Conservation (phyloP, 1,140 invertebrate genomes). For the Neodiprion pinetum region DNA sequence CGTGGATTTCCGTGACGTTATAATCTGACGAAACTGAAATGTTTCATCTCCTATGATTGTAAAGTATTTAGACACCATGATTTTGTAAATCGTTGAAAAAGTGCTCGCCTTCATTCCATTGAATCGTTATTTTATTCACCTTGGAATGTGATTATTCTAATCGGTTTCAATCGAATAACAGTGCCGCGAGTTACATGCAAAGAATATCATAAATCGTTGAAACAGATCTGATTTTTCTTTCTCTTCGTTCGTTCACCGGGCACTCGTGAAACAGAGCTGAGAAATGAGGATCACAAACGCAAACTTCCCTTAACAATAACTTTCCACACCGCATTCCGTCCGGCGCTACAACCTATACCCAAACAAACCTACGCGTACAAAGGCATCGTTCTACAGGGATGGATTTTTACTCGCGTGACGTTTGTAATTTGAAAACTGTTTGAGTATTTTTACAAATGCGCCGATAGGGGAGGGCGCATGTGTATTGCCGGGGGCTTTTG, state of each 20-base stretch:
- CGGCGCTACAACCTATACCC: no score
- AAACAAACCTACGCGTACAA: no score
- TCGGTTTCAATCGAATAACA: not conserved
- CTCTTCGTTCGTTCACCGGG: not conserved
- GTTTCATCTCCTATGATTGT: no score
- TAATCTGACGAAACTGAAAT: no score
- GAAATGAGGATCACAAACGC: not conserved
- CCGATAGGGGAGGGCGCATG: no score
- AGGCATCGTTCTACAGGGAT: no score
- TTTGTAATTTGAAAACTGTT: not conserved
- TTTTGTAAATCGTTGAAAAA: no score
- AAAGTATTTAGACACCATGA: no score
- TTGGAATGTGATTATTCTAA: not conserved
- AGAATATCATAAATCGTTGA: not conserved
- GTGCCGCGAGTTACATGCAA: not conserved
- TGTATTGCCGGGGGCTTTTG: no score
- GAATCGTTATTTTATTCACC: no score
- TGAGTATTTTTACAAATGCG: not conserved
- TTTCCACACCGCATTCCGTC: not conserved
- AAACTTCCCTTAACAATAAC: constrained; percentile 1
- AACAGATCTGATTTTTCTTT: not conserved
- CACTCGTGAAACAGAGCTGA: not conserved
- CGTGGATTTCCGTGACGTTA: no score
- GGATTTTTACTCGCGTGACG: not conserved
- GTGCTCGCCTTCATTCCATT: no score